phyloP scores from a whole-genome alignment of 2,113 vertebrate species.

The Lophius piscatorius region DNA sequence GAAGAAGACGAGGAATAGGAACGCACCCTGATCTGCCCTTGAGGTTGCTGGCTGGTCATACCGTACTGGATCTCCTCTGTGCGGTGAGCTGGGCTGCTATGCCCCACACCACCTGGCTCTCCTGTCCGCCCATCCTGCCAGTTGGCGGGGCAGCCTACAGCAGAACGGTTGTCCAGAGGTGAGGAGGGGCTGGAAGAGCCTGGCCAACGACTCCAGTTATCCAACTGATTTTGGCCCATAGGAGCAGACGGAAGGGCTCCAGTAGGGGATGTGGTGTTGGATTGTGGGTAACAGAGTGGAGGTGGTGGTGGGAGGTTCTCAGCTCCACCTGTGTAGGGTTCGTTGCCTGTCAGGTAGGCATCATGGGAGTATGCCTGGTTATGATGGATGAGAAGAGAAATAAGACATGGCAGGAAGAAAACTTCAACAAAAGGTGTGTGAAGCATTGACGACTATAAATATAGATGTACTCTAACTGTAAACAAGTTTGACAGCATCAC shows the following conservation, averaged over 20 bases:
- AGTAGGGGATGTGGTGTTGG: slow-evolving; percentile 79
- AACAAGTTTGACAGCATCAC: slow-evolving; percentile 35
- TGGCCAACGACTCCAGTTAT: slow-evolving; percentile 80
- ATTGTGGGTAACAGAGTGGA: slow-evolving; percentile 87
- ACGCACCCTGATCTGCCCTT: slow-evolving; percentile 75
- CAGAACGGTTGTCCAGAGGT: slow-evolving; percentile 75
- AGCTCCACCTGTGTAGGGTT: slow-evolving; percentile 89
- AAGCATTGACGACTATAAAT: background rate
- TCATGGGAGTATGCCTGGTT: slow-evolving; percentile 94
- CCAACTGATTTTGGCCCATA: slow-evolving; percentile 80
- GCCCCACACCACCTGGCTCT: slow-evolving; percentile 74
- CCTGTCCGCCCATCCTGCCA: slow-evolving; percentile 71
- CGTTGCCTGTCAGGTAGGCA: slow-evolving; percentile 94
- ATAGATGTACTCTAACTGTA: slow-evolving; percentile 4
- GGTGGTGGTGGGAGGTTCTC: slow-evolving; percentile 93
- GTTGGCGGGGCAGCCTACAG: slow-evolving; percentile 63
- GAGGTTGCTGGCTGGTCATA: slow-evolving; percentile 77
- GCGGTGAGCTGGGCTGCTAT: slow-evolving; percentile 81
- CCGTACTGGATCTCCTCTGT: slow-evolving; percentile 82
- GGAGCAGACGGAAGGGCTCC: slow-evolving; percentile 66
- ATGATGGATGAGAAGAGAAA: slow-evolving; percentile 3
- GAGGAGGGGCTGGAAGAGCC: slow-evolving; percentile 76
- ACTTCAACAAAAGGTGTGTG: slow-evolving; percentile 6
- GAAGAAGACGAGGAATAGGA: slow-evolving; percentile 82
- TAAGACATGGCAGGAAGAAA: background rate